phyloP scores from a whole-genome alignment of 92 coral and sea anemone genomes.

The Epizoanthus stellaris region DNA sequence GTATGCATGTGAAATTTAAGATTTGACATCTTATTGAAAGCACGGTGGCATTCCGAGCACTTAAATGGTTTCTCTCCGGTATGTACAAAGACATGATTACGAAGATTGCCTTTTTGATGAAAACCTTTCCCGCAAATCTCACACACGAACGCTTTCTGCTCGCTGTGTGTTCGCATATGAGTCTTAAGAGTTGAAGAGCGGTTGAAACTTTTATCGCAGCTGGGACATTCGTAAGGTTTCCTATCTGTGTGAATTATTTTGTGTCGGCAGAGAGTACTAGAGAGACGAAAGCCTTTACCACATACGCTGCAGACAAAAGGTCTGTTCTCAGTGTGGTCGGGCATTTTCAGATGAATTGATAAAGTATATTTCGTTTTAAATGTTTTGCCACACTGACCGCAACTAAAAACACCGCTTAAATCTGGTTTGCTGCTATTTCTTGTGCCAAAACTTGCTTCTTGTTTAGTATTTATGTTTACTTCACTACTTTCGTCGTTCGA shows the following conservation, averaged over 20 bases:
- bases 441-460: constrained; percentile 38
- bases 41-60: constrained; percentile 90
- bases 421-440: constrained; percentile 58
- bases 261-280: constrained; percentile 96
- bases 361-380: constrained; percentile 97
- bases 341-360: constrained; percentile 96
- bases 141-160: constrained; percentile 89
- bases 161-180: constrained; percentile 96
- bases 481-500: constrained; percentile 10
- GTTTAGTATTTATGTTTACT: constrained; percentile 44
- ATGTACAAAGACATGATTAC: constrained; percentile 97
- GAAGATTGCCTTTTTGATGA: constrained; percentile 96
- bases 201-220: constrained; percentile 87
- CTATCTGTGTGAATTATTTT: constrained; percentile 98
- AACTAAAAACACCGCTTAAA: constrained; percentile 68
- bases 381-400: constrained; percentile 95
- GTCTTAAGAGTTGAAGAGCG: constrained; percentile 97
- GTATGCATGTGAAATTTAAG: constrained; percentile 97
- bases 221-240: constrained; percentile 91
- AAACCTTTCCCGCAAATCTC: constrained; percentile 96
- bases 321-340: constrained; percentile 91
- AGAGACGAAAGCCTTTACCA: constrained; percentile 97
- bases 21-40: constrained; percentile 98
- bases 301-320: constrained; percentile 98
- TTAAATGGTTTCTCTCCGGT: constrained; percentile 97